Conservation (phyloP, 64 coral and sea anemone species). For the Stylophora pistillata region DNA sequence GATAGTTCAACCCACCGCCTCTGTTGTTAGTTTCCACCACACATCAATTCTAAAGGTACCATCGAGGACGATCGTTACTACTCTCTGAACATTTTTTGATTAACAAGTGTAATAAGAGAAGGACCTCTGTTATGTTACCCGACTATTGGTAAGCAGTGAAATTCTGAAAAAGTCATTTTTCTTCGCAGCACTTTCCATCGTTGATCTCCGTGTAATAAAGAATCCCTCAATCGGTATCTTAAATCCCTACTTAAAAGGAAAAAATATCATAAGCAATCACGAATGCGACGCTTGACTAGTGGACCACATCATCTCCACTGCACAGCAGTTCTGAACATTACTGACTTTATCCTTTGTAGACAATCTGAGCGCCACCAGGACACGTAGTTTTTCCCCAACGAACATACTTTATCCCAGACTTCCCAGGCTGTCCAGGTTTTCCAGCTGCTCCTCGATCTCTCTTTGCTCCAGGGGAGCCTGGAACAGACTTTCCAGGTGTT, state of each 20-base stretch:
- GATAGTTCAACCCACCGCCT: constrained; percentile 44
- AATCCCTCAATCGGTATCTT: no score
- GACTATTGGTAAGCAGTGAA: no score
- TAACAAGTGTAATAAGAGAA: no score
- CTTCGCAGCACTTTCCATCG: no score
- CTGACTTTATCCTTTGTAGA: constrained; percentile 17
- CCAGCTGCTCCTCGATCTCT: not conserved
- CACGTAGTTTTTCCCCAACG: constrained; percentile 41
- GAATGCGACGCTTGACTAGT: not conserved
- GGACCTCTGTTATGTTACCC: no score
- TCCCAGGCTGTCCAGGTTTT: not conserved
- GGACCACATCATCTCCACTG: not conserved
- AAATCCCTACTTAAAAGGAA: no score
- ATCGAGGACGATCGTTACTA: not conserved
- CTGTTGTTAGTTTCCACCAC: not conserved
- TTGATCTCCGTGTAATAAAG: no score
- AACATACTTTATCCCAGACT: constrained; percentile 28
- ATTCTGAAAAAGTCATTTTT: no score
- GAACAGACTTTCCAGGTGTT: no score
- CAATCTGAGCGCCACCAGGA: constrained; percentile 3
- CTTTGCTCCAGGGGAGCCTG: no score
- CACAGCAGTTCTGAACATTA: not conserved
- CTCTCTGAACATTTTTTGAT: no score
- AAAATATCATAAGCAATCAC: no score
- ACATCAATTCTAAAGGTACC: not conserved